Conservation (phyloP, 2,113 vertebrate species). For the Sciurus niger region DNA sequence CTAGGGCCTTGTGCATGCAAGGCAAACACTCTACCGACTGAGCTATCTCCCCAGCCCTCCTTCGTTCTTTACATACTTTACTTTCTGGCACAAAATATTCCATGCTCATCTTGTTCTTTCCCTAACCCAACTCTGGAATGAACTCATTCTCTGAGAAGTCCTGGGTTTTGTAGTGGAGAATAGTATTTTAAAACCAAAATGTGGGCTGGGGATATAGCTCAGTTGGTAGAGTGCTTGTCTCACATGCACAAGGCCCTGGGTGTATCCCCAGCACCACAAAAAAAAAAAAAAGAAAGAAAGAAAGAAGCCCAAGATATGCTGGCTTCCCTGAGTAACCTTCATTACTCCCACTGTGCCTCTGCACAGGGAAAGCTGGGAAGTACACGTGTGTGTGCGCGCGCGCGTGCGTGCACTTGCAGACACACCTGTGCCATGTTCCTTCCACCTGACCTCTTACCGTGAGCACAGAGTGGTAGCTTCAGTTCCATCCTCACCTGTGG, state of each 20-base stretch:
- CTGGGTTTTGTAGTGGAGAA: neutral
- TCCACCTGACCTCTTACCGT: neutral
- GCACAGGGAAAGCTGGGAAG: neutral
- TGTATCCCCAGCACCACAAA: too few relatives aligned
- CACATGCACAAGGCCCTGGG: too few relatives aligned
- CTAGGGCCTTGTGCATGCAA: too few relatives aligned
- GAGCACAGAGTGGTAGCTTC: neutral
- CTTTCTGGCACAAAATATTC: neutral
- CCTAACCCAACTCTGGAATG: conserved; percentile 15
- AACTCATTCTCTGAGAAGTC: neutral
- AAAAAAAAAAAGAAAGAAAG: too few relatives aligned
- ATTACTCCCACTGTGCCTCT: neutral
- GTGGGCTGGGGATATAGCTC: too few relatives aligned
- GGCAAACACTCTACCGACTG: too few relatives aligned
- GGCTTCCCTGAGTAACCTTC: neutral
- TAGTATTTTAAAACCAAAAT: neutral
- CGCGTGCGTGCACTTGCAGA: neutral
- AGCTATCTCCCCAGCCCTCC: too few relatives aligned
- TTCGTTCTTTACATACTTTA: neutral
- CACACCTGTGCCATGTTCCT: neutral
- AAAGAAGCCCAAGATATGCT: neutral
- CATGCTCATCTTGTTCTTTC: neutral
- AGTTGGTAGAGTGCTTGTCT: too few relatives aligned
- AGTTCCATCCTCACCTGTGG: neutral
- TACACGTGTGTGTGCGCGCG: rapidly evolving